Conservation (phyloP, 2,113 vertebrate genomes). For the Oxygymnocypris stewartii region DNA sequence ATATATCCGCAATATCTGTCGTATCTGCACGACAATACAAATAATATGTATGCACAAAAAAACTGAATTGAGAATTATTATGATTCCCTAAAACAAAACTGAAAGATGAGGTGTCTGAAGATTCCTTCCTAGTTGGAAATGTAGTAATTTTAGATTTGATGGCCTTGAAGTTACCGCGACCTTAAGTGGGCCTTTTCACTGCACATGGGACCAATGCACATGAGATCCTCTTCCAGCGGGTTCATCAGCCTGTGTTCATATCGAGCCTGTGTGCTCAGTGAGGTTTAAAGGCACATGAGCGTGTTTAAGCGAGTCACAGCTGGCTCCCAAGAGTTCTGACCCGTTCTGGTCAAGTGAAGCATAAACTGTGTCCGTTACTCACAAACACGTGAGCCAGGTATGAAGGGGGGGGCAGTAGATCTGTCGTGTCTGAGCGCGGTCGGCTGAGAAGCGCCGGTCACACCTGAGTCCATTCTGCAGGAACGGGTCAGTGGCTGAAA, state of each 20-base stretch:
- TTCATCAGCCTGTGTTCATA: slow-evolving; percentile 20
- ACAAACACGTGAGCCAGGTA: slow-evolving; percentile 20
- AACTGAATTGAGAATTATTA: not conserved
- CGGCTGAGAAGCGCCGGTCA: slow-evolving; percentile 15
- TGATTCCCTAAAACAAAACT: not conserved
- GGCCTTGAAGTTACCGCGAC: not conserved
- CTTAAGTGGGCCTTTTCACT: not conserved
- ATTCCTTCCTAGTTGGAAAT: not conserved
- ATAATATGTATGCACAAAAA: not conserved
- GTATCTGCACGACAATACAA: not conserved
- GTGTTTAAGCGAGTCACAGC: slow-evolving; percentile 30
- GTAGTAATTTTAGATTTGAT: not conserved
- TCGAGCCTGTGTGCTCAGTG: slow-evolving; percentile 39
- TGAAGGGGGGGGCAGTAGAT: slow-evolving; percentile 11
- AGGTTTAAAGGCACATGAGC: slow-evolving; percentile 32
- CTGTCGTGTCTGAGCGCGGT: slow-evolving; percentile 15
- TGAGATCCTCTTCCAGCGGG: slow-evolving; percentile 1
- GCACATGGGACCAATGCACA: slow-evolving; percentile 5
- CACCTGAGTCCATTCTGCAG: slow-evolving; percentile 34
- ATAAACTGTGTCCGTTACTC: slow-evolving; percentile 16
- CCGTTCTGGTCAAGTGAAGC: slow-evolving; percentile 35
- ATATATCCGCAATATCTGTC: not conserved
- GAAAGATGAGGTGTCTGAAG: not conserved
- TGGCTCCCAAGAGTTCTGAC: slow-evolving; percentile 43
- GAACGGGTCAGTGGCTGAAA: slow-evolving; percentile 15